Evolutionary conservation across 2,113 vertebrate species (phyloP).

Genomic region (Sebastes schlegelii): DNA sequence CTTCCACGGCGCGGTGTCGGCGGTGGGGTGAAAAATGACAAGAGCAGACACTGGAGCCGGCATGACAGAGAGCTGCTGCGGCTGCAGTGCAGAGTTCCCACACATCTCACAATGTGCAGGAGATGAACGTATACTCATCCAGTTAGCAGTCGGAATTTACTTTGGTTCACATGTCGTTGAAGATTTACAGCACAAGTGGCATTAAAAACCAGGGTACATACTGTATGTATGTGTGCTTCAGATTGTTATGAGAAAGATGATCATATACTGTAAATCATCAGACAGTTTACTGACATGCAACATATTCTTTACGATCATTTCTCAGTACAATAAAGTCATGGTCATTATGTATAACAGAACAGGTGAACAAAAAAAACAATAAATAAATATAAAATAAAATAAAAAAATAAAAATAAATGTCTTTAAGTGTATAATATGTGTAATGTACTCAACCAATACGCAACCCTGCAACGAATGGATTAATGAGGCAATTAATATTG

Average conservation of each 20-base stretch:
- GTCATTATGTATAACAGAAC: background rate
- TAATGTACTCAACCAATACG: background rate
- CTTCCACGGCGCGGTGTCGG: conserved; percentile 46
- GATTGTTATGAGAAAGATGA: background rate
- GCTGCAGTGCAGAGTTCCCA: conserved; percentile 61
- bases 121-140: conserved; percentile 12
- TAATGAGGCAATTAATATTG: background rate
- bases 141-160: background rate
- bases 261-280: background rate
- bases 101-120: conserved; percentile 48
- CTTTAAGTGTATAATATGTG: background rate
- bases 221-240: background rate
- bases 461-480: background rate
- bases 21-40: conserved; percentile 73
- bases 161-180: background rate
- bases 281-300: too few species aligned
- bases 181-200: background rate
- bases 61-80: conserved; percentile 61
- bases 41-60: conserved; percentile 70
- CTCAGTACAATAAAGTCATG: background rate
- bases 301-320: background rate
- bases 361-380: background rate
- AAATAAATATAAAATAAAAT: background rate
- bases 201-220: background rate
- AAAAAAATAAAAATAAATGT: background rate